Evolutionary conservation across 2,888 invertebrate species (phyloP).

Genomic region (Trissoscelio sp.): DNA sequence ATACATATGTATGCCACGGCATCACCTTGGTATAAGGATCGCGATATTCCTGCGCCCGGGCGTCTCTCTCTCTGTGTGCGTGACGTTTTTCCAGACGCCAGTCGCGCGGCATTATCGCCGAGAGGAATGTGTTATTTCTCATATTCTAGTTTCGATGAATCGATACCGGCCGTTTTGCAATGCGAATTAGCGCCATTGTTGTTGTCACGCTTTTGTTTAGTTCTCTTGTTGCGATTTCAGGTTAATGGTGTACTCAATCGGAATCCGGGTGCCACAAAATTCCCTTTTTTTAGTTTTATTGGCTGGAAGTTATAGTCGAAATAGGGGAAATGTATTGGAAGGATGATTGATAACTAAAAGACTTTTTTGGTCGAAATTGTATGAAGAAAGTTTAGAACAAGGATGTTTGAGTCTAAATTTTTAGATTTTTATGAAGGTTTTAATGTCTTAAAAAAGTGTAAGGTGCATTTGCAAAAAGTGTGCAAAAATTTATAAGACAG

Average conservation of each 20-base stretch:
- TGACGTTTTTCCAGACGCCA: conserved; percentile 53
- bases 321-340: too few relatives aligned
- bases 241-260: not conserved
- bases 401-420: too few relatives aligned
- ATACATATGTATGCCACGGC: conserved; percentile 35
- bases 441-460: too few relatives aligned
- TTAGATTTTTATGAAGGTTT: too few relatives aligned
- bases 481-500: too few relatives aligned
- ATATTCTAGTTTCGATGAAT: conserved; percentile 57
- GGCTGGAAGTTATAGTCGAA: too few relatives aligned
- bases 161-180: conserved; percentile 45
- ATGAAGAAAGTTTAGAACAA: too few relatives aligned
- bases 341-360: too few relatives aligned
- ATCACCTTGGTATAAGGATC: conserved; percentile 64
- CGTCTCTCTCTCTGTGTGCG: conserved; percentile 41
- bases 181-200: conserved; percentile 38
- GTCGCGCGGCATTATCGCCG: conserved; percentile 54
- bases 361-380: too few relatives aligned
- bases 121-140: conserved; percentile 54
- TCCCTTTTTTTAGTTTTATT: too few relatives aligned
- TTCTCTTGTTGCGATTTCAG: conserved; percentile 1
- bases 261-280: not conserved
- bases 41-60: conserved; percentile 53
- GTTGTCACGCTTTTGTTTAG: conserved; percentile 27
- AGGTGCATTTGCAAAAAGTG: too few relatives aligned